These are phyloP conservation scores for Protobothrops mucrosquamatus DNA, from an alignment of 2,113 vertebrate genomes.

Conservation along the genomic window DNA sequence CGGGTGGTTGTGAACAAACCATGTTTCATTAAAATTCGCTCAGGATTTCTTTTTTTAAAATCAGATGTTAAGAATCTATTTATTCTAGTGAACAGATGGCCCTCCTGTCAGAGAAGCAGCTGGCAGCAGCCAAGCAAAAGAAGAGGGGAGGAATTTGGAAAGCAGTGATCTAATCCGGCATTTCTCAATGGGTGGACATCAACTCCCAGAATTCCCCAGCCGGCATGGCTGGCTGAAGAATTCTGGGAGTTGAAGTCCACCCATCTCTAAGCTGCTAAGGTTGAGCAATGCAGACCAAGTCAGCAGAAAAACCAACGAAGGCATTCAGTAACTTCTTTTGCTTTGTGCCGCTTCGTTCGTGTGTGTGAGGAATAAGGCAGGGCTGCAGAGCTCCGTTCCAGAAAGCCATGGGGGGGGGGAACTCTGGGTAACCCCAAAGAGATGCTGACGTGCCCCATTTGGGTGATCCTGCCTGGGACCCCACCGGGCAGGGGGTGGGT, in stretches of 20 bases:
- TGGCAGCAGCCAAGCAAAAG: not conserved
- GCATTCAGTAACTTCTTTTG: not conserved
- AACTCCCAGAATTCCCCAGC: not conserved
- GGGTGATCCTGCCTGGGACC: not conserved
- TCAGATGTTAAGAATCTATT: not conserved
- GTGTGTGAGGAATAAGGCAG: not conserved
- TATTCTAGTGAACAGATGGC: not conserved
- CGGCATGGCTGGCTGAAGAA: not conserved
- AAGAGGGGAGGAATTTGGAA: not conserved
- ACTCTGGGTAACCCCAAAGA: not conserved
- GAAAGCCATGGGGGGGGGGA: not conserved
- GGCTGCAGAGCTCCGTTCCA: not conserved
- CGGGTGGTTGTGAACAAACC: not conserved
- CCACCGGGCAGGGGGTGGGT: not conserved
- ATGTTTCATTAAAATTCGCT: not conserved
- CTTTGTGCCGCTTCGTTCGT: not conserved
- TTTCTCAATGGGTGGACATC: not conserved
- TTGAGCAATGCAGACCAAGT: not conserved
- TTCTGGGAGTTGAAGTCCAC: not conserved
- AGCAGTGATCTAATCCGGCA: not conserved
- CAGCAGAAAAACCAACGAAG: not conserved
- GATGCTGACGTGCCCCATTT: not conserved
- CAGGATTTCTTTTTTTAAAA: not conserved
- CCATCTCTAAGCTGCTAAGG: not conserved
- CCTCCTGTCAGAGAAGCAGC: not conserved